phyloP scores from a whole-genome alignment of 2,113 vertebrate genomes.

The Pelmatolapia mariae region DNA sequence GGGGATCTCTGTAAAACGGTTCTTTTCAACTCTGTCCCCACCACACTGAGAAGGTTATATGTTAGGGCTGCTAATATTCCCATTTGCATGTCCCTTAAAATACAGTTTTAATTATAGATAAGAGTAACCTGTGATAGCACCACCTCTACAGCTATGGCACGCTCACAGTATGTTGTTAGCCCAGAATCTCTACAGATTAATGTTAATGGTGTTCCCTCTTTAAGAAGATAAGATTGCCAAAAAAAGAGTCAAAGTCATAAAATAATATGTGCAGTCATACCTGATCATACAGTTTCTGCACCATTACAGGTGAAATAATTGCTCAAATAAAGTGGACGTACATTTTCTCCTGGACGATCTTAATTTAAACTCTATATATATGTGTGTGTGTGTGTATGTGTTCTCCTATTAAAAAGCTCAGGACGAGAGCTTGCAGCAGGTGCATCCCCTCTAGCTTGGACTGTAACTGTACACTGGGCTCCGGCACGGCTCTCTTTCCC shows the following conservation, averaged over 20 bases:
- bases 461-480: not conserved
- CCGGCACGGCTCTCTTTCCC: not conserved
- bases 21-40: conserved; percentile 51
- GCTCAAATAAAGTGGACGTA: not conserved
- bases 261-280: not conserved
- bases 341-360: not conserved
- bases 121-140: conserved; percentile 50
- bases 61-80: conserved; percentile 61
- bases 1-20: conserved; percentile 29
- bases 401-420: not conserved
- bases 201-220: conserved; percentile 23
- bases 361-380: not conserved
- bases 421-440: not conserved
- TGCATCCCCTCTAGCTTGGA: not conserved
- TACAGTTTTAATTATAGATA: conserved; percentile 73
- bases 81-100: conserved; percentile 65
- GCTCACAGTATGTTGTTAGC: conserved; percentile 16
- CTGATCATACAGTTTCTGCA: not conserved
- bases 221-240: conserved; percentile 16
- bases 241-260: not conserved
- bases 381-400: not conserved
- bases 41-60: conserved; percentile 50
- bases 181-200: conserved; percentile 15
- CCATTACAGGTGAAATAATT: not conserved
- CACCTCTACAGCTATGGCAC: conserved; percentile 8